Conservation (phyloP, 2,888 invertebrate genomes). For the Anticlea derivata region DNA sequence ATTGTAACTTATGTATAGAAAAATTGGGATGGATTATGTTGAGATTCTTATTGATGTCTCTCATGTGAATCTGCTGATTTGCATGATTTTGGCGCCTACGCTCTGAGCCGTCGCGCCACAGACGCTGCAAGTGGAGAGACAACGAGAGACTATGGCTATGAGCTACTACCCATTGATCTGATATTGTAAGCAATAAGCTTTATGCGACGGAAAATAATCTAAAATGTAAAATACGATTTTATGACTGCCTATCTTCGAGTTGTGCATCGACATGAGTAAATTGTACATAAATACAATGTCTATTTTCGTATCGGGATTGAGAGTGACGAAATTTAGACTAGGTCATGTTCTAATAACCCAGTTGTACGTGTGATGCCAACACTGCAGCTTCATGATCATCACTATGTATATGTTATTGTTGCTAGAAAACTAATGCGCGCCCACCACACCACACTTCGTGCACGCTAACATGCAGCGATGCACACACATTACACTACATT, state of each 20-base stretch:
- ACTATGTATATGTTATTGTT: conserved; percentile 7
- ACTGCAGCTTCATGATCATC: conserved; percentile 16
- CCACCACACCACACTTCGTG: neutral
- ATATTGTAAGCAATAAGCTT: conserved; percentile 52
- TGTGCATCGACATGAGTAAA: conserved; percentile 29
- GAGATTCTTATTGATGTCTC: conserved; percentile 41
- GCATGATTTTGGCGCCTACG: conserved; percentile 28
- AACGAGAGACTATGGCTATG: conserved; percentile 45
- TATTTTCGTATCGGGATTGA: conserved; percentile 41
- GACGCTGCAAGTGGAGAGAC: neutral
- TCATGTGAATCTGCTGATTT: conserved; percentile 62
- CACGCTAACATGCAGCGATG: neutral
- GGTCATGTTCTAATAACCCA: conserved; percentile 36
- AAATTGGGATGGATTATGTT: conserved; percentile 58
- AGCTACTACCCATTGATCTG: conserved; percentile 54
- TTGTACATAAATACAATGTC: conserved; percentile 33
- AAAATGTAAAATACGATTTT: conserved; percentile 53
- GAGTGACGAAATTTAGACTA: conserved; percentile 35
- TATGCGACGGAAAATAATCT: conserved; percentile 37
- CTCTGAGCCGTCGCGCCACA: neutral
- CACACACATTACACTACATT: neutral
- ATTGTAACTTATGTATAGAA: conserved; percentile 70
- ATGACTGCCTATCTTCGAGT: conserved; percentile 43
- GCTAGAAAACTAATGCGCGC: neutral
- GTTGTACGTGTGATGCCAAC: conserved; percentile 33